phyloP scores from a whole-genome alignment of 2,113 vertebrate species.

The Catharus bicknelli region DNA sequence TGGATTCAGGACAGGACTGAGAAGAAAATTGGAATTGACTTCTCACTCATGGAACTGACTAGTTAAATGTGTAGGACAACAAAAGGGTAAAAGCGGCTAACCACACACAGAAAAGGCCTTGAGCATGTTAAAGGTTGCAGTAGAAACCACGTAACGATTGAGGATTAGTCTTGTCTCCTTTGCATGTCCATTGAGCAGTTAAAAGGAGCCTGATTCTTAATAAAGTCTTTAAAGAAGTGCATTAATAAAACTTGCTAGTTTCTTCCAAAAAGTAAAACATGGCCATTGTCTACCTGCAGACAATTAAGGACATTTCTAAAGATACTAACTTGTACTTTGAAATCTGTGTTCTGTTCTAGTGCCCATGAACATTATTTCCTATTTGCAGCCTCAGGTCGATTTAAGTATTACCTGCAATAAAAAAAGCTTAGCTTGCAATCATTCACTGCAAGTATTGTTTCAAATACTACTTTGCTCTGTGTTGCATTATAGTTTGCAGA shows the following conservation, averaged over 20 bases:
- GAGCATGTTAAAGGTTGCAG: background rate
- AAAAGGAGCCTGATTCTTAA: background rate
- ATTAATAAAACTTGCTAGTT: background rate
- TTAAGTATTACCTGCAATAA: background rate
- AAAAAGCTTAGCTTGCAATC: background rate
- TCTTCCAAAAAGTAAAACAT: background rate
- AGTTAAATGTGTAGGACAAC: background rate
- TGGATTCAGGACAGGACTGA: background rate
- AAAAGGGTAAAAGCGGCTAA: background rate
- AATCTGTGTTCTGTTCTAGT: background rate
- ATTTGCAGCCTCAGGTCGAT: background rate
- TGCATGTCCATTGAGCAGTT: background rate
- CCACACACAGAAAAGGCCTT: background rate
- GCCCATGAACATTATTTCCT: background rate
- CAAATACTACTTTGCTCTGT: background rate
- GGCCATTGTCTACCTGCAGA: background rate
- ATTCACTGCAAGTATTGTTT: background rate
- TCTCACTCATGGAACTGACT: background rate
- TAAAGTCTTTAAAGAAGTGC: background rate
- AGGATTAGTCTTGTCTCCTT: background rate
- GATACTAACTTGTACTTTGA: background rate
- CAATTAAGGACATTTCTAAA: background rate
- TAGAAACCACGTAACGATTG: background rate
- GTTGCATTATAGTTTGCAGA: background rate
- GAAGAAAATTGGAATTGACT: background rate